Base-by-base conservation (phyloP, 2,113 vertebrate species). In the Ameiurus melas region DNA sequence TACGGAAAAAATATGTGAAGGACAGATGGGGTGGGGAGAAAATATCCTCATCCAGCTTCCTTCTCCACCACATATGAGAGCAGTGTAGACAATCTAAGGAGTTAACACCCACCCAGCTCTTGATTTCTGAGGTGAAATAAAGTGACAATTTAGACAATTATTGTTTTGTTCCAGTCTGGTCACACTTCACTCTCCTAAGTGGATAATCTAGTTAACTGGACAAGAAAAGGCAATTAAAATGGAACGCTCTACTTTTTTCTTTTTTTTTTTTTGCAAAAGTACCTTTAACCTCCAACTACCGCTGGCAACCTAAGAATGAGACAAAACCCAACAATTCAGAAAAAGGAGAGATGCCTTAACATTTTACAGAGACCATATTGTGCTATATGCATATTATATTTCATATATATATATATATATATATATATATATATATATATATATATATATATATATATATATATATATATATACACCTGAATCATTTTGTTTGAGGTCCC, bases 1-100 rank as follows among this genome's bases (percentile, higher is more conserved):
- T 87, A 81, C 80, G 78, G 60, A 84, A 30, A 51, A 89, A 64
- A 77, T 58, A 83, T 73, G 66, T 47, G 62, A 70, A 8, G 39
- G 73, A 84, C 30, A 84, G 60, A 87, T 16, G 20, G 85, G 51
- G 57, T 16, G 33, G 55, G 66, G n/a, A 39, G 36, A 66, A 84
- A 55, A 36, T 60, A 57, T 62, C 27, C 22, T 88, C 12, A 79
- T 68, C 53, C 71, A 4, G 27, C 30, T 43, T 57, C 64, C 73
- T 73, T 85, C 51, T 39, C 58, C 77, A 64, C 20, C 27, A 79
- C 10, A 75, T 16, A 22, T 30, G 27, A 66, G 25, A 33, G 43
- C 58, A 66, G 17, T 4, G 6, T 30, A 47, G 27, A 57, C 6
- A 20, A 27, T 64, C 33, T 27, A 33, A 81, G n/a, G 30, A 58